These are phyloP conservation scores for Myotis lucifugus DNA, from an alignment of 2,113 vertebrate genomes.

Conservation along the genomic window DNA sequence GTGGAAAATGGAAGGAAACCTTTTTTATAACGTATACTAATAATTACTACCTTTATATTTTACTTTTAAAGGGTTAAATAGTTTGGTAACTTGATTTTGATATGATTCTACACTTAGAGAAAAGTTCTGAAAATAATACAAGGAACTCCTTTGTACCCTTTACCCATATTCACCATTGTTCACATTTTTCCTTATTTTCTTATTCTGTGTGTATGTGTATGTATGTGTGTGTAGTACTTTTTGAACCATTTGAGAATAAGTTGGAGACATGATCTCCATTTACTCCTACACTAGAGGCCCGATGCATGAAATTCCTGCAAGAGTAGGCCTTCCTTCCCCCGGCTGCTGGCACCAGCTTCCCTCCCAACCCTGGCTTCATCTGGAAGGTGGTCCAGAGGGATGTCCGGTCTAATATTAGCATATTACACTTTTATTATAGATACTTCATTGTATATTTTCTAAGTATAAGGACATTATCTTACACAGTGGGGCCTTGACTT, in stretches of 20 bases:
- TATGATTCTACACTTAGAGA: background rate
- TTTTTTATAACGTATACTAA: background rate
- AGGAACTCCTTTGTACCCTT: background rate
- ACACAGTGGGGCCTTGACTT: too few relatives aligned
- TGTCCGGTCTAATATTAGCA: too few relatives aligned
- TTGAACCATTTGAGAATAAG: background rate
- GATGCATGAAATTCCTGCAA: too few relatives aligned
- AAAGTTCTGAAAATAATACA: background rate
- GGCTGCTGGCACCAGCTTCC: too few relatives aligned
- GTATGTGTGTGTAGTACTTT: background rate
- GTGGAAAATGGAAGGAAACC: background rate
- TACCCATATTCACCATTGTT: background rate
- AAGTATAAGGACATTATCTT: background rate
- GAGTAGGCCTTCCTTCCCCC: too few relatives aligned
- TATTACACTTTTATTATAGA: background rate
- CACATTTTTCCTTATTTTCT: background rate
- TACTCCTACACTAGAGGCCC: too few relatives aligned
- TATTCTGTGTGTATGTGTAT: background rate
- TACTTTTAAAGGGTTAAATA: background rate
- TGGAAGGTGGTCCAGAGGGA: too few relatives aligned
- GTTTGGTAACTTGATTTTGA: background rate
- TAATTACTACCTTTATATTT: background rate
- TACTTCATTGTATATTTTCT: background rate
- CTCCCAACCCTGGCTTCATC: too few relatives aligned
- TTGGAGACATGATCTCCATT: background rate